Evolutionary conservation across 2,113 vertebrate genomes (phyloP).

Genomic region (Dolichallabes microphthalmus): DNA sequence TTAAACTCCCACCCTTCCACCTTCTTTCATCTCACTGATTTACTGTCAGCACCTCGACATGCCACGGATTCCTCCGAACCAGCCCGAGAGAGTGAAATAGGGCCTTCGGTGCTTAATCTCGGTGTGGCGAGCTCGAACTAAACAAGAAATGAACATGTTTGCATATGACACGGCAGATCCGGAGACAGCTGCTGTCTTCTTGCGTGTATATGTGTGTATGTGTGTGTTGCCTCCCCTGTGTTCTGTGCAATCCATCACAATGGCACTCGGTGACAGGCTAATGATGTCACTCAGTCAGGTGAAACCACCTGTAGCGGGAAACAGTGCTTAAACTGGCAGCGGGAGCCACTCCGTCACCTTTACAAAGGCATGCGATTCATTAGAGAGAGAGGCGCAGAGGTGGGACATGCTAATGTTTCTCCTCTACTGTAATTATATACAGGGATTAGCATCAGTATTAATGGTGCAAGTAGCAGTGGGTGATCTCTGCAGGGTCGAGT

Average conservation of each 20-base stretch:
- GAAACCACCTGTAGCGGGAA: constrained; percentile 39
- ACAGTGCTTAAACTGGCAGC: constrained; percentile 19
- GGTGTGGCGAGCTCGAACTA: constrained; percentile 24
- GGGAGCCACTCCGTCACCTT: neutral
- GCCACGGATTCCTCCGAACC: constrained; percentile 13
- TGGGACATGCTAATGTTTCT: constrained; percentile 3
- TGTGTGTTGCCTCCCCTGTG: constrained; percentile 12
- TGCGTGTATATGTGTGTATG: constrained; percentile 1
- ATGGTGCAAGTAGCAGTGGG: neutral
- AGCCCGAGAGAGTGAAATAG: neutral
- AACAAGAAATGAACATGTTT: constrained; percentile 41
- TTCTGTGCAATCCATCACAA: constrained; percentile 42
- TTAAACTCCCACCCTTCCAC: constrained; percentile 20
- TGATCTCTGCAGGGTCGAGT: neutral
- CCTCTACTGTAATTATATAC: neutral
- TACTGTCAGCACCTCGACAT: neutral
- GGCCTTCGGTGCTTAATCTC: constrained; percentile 18
- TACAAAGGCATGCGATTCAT: neutral
- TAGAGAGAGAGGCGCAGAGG: neutral
- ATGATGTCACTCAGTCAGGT: constrained; percentile 50
- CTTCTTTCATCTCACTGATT: neutral
- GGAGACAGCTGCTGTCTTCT: constrained; percentile 26
- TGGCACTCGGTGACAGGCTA: constrained; percentile 37
- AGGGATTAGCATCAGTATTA: neutral
- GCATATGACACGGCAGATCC: constrained; percentile 37